Evolutionary conservation across 1,140 invertebrate species (phyloP).

Genomic region (Acromyrmex heyeri): DNA sequence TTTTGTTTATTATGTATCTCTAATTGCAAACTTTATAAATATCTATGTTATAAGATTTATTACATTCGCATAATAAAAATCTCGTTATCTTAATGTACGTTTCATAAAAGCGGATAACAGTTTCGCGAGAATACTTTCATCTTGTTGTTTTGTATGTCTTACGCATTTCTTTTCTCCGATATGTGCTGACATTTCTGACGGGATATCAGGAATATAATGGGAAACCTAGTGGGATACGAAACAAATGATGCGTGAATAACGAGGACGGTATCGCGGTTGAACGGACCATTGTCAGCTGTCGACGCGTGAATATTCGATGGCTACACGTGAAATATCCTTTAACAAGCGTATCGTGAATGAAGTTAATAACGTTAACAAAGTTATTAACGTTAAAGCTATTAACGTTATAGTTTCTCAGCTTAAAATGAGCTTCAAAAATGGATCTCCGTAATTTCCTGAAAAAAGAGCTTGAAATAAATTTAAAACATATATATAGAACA

Average conservation of each 20-base stretch:
- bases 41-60: neutral
- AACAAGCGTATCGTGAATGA: constrained; percentile 22
- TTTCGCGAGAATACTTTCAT: constrained; percentile 14
- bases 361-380: constrained; percentile 27
- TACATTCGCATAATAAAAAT: neutral
- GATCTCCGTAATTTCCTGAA: neutral
- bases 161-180: neutral
- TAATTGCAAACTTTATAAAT: neutral
- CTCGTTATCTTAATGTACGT: neutral
- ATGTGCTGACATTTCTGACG: constrained; percentile 21
- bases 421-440: neutral
- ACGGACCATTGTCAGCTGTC: constrained; percentile 45
- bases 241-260: constrained; percentile 56
- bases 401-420: neutral
- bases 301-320: constrained; percentile 27
- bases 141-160: neutral
- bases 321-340: constrained; percentile 8
- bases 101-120: neutral
- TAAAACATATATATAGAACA: neutral
- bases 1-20: neutral
- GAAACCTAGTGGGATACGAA: neutral
- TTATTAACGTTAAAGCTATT: neutral
- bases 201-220: constrained; percentile 46
- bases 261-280: constrained; percentile 39
- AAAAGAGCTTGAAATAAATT: neutral